Evolutionary conservation across 2,888 invertebrate species (phyloP).

Genomic region (Gasteruption jaculator): DNA sequence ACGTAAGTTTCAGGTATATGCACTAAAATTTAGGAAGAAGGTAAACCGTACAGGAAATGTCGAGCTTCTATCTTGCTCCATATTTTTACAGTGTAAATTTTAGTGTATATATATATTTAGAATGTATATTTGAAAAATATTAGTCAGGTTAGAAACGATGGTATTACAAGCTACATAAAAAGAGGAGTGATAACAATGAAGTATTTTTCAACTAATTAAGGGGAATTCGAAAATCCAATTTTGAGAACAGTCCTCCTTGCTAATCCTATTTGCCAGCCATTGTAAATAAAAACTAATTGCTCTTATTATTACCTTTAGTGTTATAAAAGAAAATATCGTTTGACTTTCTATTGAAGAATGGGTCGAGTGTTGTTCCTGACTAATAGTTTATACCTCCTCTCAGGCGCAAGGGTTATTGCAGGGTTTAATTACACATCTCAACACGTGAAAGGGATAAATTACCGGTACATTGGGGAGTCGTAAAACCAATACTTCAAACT

Average conservation of each 20-base stretch:
- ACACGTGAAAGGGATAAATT: constrained; percentile 4
- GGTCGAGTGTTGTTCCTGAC: constrained; percentile 25
- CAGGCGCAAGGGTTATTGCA: constrained; percentile 37
- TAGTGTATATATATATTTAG: no score
- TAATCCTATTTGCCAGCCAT: constrained; percentile 24
- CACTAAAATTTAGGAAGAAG: constrained; percentile 14
- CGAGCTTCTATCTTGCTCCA: no score
- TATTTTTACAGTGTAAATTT: constrained; percentile 27
- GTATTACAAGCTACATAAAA: no score
- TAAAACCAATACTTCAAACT: no score
- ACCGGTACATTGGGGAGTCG: constrained; percentile 4
- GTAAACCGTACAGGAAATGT: no score
- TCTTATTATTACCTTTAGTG: no score
- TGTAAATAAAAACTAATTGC: no score
- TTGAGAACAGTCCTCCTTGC: constrained; percentile 13
- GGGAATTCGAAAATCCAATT: constrained; percentile 25
- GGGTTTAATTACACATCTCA: constrained; percentile 14
- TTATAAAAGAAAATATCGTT: no score
- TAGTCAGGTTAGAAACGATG: no score
- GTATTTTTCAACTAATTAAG: constrained; percentile 15
- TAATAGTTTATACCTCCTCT: constrained; percentile 25
- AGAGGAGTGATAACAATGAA: constrained; percentile 14
- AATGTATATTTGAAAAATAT: no score
- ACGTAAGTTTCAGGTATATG: constrained; percentile 3
- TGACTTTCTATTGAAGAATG: constrained; percentile 14